Percentiles rank a stretch among this genome's conserved stretches.
Evolutionary conservation across 2,113 vertebrate species (phyloP).

Genomic region (Notothenia rossii): DNA sequence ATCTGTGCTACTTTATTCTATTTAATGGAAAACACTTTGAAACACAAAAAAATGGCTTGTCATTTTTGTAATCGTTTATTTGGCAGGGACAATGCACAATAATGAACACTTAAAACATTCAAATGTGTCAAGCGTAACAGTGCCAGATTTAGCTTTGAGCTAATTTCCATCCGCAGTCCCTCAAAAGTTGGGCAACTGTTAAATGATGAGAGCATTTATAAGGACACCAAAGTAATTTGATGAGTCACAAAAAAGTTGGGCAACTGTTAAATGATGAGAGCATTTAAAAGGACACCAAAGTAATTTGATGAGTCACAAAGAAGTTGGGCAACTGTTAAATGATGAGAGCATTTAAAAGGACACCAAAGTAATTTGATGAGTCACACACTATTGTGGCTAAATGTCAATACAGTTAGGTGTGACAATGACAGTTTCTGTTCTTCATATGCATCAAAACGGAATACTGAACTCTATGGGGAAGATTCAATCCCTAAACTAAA

Average conservation of each 20-base stretch:
- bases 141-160: too few species aligned
- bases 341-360: not conserved
- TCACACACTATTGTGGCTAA: not conserved
- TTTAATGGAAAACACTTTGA: not conserved
- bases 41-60: not conserved
- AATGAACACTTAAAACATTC: too few species aligned
- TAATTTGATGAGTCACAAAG: not conserved
- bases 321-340: slow-evolving; percentile 5
- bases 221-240: too few species aligned
- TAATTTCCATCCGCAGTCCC: too few species aligned
- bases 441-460: not conserved
- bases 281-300: not conserved
- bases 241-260: too few species aligned
- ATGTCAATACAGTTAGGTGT: not conserved
- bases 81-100: too few species aligned
- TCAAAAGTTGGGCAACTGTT: not conserved
- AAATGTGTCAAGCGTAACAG: too few species aligned
- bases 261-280: slow-evolving; percentile 8
- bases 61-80: too few species aligned
- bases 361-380: not conserved
- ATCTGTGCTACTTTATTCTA: slow-evolving; percentile 11
- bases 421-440: not conserved
- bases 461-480: slow-evolving; percentile 1
- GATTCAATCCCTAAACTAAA: slow-evolving; percentile 7
- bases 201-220: too few species aligned